Evolutionary conservation across 2,888 invertebrate species (phyloP).

Genomic region (Caenorhabditis panamensis): DNA sequence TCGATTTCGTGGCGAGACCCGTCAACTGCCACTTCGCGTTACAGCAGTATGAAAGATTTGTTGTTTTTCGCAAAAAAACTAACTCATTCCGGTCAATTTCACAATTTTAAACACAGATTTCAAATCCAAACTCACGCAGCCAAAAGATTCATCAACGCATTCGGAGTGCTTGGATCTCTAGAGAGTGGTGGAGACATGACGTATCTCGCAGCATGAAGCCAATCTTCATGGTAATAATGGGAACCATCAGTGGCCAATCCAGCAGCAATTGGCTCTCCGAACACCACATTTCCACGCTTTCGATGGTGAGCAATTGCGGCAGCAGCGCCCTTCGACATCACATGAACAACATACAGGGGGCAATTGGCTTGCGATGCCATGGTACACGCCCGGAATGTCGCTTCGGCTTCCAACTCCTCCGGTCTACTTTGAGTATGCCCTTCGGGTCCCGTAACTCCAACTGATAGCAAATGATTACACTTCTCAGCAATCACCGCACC

Average conservation of each 20-base stretch:
- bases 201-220: constrained; percentile 93
- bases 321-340: constrained; percentile 92
- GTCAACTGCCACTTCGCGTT: no score
- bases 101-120: no score
- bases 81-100: no score
- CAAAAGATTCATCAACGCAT: constrained; percentile 88
- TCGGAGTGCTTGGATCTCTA: constrained; percentile 90
- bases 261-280: constrained; percentile 94
- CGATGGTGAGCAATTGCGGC: constrained; percentile 87
- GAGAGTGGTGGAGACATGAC: constrained; percentile 95
- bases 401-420: constrained; percentile 88
- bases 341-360: constrained; percentile 93
- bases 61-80: no score
- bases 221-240: constrained; percentile 87
- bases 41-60: no score
- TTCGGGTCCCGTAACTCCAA: constrained; percentile 89
- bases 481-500: constrained; percentile 94
- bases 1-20: no score
- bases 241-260: constrained; percentile 88
- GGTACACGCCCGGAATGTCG: constrained; percentile 91
- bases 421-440: constrained; percentile 83
- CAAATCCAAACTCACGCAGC: constrained; percentile 91
- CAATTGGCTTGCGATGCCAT: constrained; percentile 91
- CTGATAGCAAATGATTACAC: constrained; percentile 88
- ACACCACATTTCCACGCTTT: constrained; percentile 84